Evolutionary conservation across 1,140 invertebrate genomes (phyloP), one percentile per base, ranked within the genome.

Genomic region (Apocrypta bakeri): DNA sequence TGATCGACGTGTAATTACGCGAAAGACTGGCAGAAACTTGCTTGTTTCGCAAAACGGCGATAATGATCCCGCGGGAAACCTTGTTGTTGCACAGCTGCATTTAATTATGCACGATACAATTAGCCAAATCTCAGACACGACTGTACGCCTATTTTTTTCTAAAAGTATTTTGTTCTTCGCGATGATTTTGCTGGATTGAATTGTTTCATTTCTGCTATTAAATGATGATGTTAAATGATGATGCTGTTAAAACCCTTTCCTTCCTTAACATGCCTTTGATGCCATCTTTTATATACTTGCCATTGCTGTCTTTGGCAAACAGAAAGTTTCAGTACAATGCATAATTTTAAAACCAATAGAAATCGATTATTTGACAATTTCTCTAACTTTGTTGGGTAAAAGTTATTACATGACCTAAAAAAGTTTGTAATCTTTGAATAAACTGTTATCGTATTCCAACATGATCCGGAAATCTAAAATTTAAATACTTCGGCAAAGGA

Each of bases 1-100:
- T 85, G 86, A 86, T 87, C 85, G 85, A 86, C 84, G 76, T 86
- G 82, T 86, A 87, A 87, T 87, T 87, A 85, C 86, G 85, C 83
- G 83, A 85, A 82, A 82, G 73, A 37, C 80, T 84, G 85, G 85
- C 83, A 85, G 82, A 84, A 85, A 87, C 83, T 87, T 85, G 69
- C 77, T 75, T 64, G 80, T 76, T 71, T 83, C 82, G 82, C 80
- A 85, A 85, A 87, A 87, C 85, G 84, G 79, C 83, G 40, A 79
- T 79, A 79, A 79, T 79, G 66, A 79, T 40, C 66, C 9, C 29
- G 48, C 48, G 2, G 77, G 63, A 78, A 29, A 68, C 21, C 76
- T 56, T 56, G 48, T 56, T 56, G 48, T 56, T 56, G 27, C 61
- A n/a, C 27, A 8, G 17, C 68, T 25, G 24, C 69, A 56, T 74